Base-by-base conservation (phyloP, 2,113 vertebrate species). In the Datnioides undecimradiatus region DNA sequence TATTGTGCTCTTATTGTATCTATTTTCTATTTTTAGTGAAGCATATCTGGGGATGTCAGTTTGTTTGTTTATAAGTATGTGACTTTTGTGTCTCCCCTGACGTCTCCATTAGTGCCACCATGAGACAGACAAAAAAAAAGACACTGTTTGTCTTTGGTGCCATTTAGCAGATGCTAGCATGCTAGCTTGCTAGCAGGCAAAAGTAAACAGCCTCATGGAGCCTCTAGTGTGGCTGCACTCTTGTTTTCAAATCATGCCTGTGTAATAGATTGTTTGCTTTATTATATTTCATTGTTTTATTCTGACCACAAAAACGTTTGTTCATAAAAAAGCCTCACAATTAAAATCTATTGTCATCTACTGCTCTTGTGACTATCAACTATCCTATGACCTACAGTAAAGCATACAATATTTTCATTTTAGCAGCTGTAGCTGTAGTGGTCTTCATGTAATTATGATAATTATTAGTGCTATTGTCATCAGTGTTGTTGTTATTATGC, bases 401-500 rank as follows among this genome's bases (percentile, higher is more conserved):
- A 55, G 27, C 11, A 40, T 27, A 31, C 33, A 46, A 0, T 57
- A 43, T 72, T 36, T 60, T 9, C 19, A n/a, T 57, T 5, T 59
- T 12, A 41, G 63, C 2, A 54, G 76, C 25, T 67, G 43, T n/a
- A 41, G 31, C 38, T 64, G 33, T 49, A 38, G 43, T 66, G 34
- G 46, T 17, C 10, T 19, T 34, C 17, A 40, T 33, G 58, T 52
- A 36, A 67, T 79, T 73, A 60, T 63, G 48, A 49, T 55, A 7
- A 76, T 71, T 25, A 67, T 57, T 63, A 55, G 19, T 77, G 11
- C 21, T 40, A 43, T 19, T 62, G 51, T 62, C 29, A 17, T 76
- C 25, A 21, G 38, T 38, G 8, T 67, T 57, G 78, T 73, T 59
- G 23, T 80, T 60, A 31, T 64, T 76, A 40, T 79, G 58, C 29